A percentile compares a stretch with the other conserved stretches of the same genome.
These are phyloP conservation scores for Simalia tracyae DNA, from an alignment of 2,797 vertebrate species.

Conservation along the genomic window DNA sequence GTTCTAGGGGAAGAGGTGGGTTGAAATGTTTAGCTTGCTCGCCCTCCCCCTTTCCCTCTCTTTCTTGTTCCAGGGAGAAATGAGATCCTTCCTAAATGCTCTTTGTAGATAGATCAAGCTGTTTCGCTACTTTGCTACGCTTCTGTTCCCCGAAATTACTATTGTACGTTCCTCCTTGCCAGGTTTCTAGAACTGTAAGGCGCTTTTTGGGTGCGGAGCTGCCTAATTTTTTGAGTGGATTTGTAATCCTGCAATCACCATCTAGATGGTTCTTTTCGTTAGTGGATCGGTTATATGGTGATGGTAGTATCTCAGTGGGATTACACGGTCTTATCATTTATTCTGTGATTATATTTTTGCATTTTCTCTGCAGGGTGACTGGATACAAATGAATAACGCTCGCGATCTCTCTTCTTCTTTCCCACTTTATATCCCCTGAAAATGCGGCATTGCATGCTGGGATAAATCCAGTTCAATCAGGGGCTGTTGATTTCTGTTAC, in stretches of 20 bases:
- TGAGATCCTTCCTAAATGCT: not conserved
- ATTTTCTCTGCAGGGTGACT: not conserved
- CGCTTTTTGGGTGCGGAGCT: not conserved
- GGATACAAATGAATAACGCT: not conserved
- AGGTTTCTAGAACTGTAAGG: not conserved
- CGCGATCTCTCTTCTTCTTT: not conserved
- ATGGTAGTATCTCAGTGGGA: too few species aligned
- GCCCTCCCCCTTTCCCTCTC: not conserved
- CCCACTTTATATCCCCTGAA: not conserved
- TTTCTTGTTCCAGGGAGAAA: not conserved
- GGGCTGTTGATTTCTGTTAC: not conserved
- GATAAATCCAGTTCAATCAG: not conserved
- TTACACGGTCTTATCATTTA: not conserved
- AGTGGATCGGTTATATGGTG: too few species aligned
- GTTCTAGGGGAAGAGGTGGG: accelerated
- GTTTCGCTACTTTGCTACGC: too few species aligned
- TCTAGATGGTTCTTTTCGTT: not conserved
- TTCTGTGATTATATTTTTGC: not conserved
- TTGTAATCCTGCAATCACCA: not conserved
- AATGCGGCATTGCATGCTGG: not conserved
- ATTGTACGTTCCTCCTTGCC: not conserved
- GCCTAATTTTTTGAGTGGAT: not conserved
- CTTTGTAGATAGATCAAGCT: not conserved
- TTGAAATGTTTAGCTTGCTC: not conserved
- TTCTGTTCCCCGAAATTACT: not conserved